A percentile compares a stretch with the other conserved stretches of the same genome.
These are phyloP conservation scores for Antechinus stuartii DNA, from an alignment of 2,113 vertebrate species.

Conservation along the genomic window DNA sequence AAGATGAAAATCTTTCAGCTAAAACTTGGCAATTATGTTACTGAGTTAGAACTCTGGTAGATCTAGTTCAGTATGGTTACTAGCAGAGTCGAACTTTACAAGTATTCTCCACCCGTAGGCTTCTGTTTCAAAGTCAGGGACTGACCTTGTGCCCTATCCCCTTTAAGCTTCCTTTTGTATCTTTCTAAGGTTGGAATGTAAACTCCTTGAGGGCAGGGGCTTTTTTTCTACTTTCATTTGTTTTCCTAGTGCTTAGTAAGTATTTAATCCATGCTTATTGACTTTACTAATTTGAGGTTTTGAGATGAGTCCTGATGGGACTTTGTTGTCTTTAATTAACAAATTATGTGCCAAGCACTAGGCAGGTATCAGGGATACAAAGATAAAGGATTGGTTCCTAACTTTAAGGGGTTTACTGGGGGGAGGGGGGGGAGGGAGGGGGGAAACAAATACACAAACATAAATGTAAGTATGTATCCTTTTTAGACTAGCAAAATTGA, in stretches of 20 bases:
- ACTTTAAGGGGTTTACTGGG: neutral
- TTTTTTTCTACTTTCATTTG: neutral
- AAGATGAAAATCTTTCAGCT: neutral
- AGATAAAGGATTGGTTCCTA: neutral
- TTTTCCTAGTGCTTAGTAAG: neutral
- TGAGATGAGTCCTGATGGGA: neutral
- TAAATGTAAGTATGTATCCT: neutral
- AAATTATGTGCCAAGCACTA: neutral
- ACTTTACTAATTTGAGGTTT: neutral
- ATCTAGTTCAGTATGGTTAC: neutral
- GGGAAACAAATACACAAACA: neutral
- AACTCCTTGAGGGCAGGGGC: neutral
- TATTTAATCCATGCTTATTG: neutral
- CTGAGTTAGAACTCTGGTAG: neutral
- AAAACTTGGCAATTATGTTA: neutral
- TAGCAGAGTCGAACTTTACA: neutral
- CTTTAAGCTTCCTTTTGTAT: neutral
- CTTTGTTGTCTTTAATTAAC: neutral
- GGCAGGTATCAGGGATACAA: neutral
- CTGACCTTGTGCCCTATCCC: neutral
- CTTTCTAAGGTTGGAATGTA: neutral
- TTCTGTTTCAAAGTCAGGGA: neutral
- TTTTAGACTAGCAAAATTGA: neutral
- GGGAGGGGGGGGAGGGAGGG: no score
- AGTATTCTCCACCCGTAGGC: neutral